A percentile compares a stretch with the other conserved stretches of the same genome.
phyloP scores from a whole-genome alignment of 2,797 vertebrate genomes.

The Pterois miles region DNA sequence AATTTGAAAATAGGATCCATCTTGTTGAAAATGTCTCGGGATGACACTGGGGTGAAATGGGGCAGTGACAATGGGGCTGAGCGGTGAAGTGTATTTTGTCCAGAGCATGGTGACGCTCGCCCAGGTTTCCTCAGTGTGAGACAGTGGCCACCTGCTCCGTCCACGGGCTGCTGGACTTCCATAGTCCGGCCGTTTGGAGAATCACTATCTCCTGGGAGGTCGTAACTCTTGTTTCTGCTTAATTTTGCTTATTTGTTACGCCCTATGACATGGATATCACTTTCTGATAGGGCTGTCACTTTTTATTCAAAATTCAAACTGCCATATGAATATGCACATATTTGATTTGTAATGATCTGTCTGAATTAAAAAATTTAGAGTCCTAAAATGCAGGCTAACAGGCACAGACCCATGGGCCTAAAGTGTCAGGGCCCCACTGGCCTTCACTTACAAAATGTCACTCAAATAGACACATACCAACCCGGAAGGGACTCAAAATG shows the following conservation, averaged over 20 bases:
- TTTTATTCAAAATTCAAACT: not conserved
- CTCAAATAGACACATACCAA: no score
- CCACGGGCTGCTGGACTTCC: not conserved
- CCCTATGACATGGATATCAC: not conserved
- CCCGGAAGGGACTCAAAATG: no score
- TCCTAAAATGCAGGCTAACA: not conserved
- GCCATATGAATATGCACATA: not conserved
- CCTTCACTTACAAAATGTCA: no score
- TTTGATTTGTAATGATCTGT: not conserved
- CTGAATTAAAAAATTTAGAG: not conserved
- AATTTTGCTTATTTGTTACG: not conserved
- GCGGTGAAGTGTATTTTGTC: constrained; percentile 20
- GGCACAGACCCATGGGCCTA: no score
- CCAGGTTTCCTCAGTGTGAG: constrained; percentile 14
- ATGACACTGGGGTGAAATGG: constrained; percentile 10
- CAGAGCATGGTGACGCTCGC: constrained; percentile 19
- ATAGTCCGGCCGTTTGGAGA: not conserved
- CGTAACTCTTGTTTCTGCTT: not conserved
- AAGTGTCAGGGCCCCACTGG: no score
- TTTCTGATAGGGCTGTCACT: not conserved
- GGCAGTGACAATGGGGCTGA: constrained; percentile 6
- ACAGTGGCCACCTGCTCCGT: constrained; percentile 41
- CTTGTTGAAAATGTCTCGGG: constrained; percentile 3
- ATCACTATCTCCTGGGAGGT: not conserved
- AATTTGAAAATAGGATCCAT: constrained; percentile 37